A percentile compares a stretch with the other conserved stretches of the same genome.
Evolutionary conservation across 2,888 invertebrate species (phyloP).

Genomic region (Molorchus minor): DNA sequence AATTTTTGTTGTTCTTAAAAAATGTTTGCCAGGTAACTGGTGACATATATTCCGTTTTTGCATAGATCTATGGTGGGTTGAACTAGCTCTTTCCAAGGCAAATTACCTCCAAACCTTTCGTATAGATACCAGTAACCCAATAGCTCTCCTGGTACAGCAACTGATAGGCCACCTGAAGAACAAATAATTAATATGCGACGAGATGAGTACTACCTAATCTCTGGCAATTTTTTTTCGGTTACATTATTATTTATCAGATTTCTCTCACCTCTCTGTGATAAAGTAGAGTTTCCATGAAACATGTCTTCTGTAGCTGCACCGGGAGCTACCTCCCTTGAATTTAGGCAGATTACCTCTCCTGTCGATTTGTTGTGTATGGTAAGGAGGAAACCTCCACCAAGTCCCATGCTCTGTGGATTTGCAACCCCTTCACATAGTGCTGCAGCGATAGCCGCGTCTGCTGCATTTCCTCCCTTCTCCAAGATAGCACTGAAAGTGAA

Average conservation of each 20-base stretch:
- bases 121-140: constrained; percentile 33
- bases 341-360: constrained; percentile 69
- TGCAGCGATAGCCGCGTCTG: constrained; percentile 87
- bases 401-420: constrained; percentile 85
- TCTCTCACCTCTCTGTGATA: constrained; percentile 39
- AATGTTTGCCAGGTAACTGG: constrained; percentile 54
- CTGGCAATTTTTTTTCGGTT: neutral
- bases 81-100: constrained; percentile 83
- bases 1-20: constrained; percentile 11
- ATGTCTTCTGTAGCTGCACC: constrained; percentile 72
- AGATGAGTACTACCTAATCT: neutral
- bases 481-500: constrained; percentile 69
- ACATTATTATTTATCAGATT: too few relatives aligned
- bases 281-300: constrained; percentile 61
- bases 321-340: constrained; percentile 84
- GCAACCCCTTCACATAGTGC: constrained; percentile 87
- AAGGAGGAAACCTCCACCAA: constrained; percentile 90
- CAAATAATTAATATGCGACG: neutral
- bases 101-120: constrained; percentile 39
- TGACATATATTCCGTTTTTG: constrained; percentile 76
- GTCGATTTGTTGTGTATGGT: constrained; percentile 77
- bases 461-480: constrained; percentile 76
- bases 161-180: constrained; percentile 43
- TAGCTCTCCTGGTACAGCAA: constrained; percentile 80
- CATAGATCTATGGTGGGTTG: constrained; percentile 81